Conservation (phyloP, 2,888 invertebrate species). For the Luperina nickerlii region DNA sequence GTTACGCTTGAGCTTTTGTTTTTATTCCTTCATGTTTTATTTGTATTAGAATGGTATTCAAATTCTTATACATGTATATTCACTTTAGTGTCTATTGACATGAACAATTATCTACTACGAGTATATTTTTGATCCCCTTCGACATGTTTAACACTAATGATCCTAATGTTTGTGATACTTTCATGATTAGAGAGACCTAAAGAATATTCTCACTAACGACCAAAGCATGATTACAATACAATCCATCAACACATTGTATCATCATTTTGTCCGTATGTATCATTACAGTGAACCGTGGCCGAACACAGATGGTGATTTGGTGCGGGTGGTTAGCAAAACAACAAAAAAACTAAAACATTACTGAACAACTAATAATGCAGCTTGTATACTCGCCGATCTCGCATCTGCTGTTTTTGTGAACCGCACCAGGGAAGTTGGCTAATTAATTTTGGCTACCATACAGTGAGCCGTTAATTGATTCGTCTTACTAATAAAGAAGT, state of each 20-base stretch:
- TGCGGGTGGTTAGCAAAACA: constrained; percentile 82
- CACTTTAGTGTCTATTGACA: background rate
- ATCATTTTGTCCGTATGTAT: constrained; percentile 71
- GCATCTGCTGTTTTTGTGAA: constrained; percentile 88
- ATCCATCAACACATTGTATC: constrained; percentile 40
- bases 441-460: constrained; percentile 86
- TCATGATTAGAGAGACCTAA: background rate
- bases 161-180: background rate
- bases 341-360: constrained; percentile 82
- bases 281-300: constrained; percentile 74
- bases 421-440: constrained; percentile 80
- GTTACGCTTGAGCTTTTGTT: constrained; percentile 15
- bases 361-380: constrained; percentile 86
- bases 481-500: constrained; percentile 81
- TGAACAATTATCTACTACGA: background rate
- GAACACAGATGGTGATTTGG: constrained; percentile 87
- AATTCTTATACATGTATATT: background rate
- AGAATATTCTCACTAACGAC: background rate
- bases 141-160: background rate
- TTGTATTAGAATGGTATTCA: background rate
- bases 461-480: constrained; percentile 84
- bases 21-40: background rate
- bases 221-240: constrained; percentile 36
- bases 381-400: constrained; percentile 78
- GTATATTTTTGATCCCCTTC: too few species aligned